These are phyloP conservation scores for Halictus quadricinctus DNA, from an alignment of 2,888 invertebrate genomes.

Conservation along the genomic window DNA sequence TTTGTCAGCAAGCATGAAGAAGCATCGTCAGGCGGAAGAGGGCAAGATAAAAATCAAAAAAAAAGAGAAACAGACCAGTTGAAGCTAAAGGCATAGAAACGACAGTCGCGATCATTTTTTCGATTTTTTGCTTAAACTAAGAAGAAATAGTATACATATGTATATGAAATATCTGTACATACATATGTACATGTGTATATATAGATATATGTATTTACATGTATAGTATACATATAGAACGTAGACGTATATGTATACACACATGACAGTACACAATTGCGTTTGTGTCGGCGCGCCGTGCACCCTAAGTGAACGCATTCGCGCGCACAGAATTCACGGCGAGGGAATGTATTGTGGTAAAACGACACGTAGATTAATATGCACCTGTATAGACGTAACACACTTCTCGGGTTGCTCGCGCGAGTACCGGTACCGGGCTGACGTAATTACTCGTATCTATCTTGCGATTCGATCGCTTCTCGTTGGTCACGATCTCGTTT, in stretches of 20 bases:
- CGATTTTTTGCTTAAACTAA: conserved; percentile 2
- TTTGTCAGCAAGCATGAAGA: conserved; percentile 82
- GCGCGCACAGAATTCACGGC: conserved; percentile 27
- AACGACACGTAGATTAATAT: conserved; percentile 48
- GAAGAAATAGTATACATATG: conserved; percentile 35
- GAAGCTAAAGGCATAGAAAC: conserved; percentile 74
- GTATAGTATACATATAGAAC: background rate
- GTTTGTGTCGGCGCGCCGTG: conserved; percentile 7
- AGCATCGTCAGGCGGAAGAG: conserved; percentile 82
- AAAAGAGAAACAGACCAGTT: conserved; percentile 82
- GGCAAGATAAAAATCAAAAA: conserved; percentile 83
- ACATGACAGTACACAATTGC: background rate
- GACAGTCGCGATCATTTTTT: conserved; percentile 66
- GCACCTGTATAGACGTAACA: conserved; percentile 32
- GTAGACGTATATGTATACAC: background rate
- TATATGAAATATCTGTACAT: too few species aligned
- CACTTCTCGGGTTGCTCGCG: conserved; percentile 56
- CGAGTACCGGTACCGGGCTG: conserved; percentile 25
- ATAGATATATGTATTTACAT: background rate
- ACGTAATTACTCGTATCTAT: conserved; percentile 49
- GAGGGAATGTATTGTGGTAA: conserved; percentile 49
- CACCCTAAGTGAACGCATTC: background rate
- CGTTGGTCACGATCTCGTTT: conserved; percentile 32
- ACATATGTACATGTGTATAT: background rate
- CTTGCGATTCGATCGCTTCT: conserved; percentile 38